A percentile compares a stretch with the other conserved stretches of the same genome.
Evolutionary conservation across 2,888 invertebrate species (phyloP).

Genomic region (Stenolophus ochropezus): DNA sequence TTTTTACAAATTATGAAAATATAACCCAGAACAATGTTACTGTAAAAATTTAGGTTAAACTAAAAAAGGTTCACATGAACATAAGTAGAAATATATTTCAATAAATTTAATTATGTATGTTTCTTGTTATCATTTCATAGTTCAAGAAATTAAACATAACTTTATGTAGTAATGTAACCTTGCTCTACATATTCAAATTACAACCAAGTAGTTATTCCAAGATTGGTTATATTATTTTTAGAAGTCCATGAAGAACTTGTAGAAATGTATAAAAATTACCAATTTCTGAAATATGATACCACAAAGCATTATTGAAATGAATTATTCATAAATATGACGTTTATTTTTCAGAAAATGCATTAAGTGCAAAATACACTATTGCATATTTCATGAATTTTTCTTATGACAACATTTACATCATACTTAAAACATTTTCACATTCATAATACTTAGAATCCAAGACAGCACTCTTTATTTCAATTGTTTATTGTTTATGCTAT

Average conservation of each 20-base stretch:
- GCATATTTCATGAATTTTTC: conserved; percentile 29
- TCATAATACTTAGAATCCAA: conserved; percentile 1
- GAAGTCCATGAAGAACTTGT: conserved; percentile 8
- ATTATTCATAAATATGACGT: neutral
- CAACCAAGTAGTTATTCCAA: neutral
- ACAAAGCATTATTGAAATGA: neutral
- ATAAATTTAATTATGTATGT: too few species aligned
- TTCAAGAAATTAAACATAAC: neutral
- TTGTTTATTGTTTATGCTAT: conserved; percentile 19
- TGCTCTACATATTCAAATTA: neutral
- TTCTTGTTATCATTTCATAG: neutral
- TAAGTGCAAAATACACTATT: neutral
- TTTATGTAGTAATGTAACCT: conserved; percentile 7
- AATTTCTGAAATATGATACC: neutral
- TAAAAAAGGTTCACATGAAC: too few species aligned
- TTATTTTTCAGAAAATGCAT: neutral
- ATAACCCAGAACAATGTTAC: too few species aligned
- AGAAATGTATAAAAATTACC: neutral
- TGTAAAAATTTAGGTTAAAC: too few species aligned
- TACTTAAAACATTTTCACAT: neutral
- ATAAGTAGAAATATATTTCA: too few species aligned
- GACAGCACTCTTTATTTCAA: neutral
- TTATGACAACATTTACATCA: conserved; percentile 16
- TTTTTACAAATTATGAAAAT: too few species aligned
- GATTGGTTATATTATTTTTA: neutral